Percentiles rank a stretch among this genome's conserved stretches.
These are phyloP conservation scores for Hemicentrotus pulcherrimus DNA, from an alignment of 35 echinoderm and acorn worm genomes.

Conservation along the genomic window DNA sequence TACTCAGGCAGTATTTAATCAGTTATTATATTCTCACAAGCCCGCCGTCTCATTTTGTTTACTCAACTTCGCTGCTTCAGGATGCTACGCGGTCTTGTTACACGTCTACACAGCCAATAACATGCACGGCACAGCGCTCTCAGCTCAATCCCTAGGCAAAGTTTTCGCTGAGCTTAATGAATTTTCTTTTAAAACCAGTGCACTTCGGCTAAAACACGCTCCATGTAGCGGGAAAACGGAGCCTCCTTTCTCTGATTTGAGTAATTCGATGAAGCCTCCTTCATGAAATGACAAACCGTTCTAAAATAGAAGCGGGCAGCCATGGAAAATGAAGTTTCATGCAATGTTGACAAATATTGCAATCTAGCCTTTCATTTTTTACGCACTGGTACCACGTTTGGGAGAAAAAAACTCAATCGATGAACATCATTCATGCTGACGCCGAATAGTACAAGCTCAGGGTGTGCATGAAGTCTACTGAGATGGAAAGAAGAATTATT, in stretches of 20 bases:
- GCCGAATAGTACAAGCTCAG: background rate
- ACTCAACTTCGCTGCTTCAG: background rate
- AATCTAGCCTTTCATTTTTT: background rate
- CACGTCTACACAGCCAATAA: background rate
- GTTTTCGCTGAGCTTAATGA: constrained; percentile 11
- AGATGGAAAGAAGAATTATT: background rate
- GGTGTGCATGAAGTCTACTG: too few species aligned
- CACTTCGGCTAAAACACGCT: background rate
- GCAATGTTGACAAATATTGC: background rate
- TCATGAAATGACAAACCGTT: background rate
- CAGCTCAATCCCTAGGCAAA: background rate
- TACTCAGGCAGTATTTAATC: constrained; percentile 36
- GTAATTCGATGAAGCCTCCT: background rate
- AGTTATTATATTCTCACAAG: constrained; percentile 32
- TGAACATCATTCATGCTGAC: background rate
- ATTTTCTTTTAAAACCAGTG: background rate
- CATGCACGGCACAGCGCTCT: background rate
- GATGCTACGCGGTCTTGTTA: background rate
- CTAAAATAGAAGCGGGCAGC: background rate
- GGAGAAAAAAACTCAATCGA: background rate
- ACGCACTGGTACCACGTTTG: background rate
- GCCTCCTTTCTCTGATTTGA: background rate
- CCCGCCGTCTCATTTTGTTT: constrained; percentile 25
- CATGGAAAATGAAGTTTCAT: background rate
- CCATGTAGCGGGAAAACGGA: background rate